phyloP scores from a whole-genome alignment of 92 coral and sea anemone species.

The Epizoanthus illoricatus region DNA sequence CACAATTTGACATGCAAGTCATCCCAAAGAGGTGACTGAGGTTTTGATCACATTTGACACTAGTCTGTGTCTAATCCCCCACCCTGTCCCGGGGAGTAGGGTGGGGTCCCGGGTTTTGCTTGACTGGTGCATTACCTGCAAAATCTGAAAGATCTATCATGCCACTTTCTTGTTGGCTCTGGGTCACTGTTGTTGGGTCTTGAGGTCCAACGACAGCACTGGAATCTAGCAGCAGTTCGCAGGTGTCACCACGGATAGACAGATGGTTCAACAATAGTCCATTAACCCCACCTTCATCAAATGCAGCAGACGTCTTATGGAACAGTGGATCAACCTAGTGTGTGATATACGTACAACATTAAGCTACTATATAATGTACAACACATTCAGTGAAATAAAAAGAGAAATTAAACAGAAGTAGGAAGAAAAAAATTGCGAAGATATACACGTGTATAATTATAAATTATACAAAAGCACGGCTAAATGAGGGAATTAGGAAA shows the following conservation, averaged over 20 bases:
- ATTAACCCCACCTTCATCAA: conserved; percentile 94
- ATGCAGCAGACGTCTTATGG: conserved; percentile 94
- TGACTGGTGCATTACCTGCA: conserved; percentile 53
- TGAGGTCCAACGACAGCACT: conserved; percentile 62
- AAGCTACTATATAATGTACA: background rate
- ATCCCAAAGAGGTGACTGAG: too few relatives aligned
- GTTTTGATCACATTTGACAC: too few relatives aligned
- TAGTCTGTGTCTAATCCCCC: too few relatives aligned
- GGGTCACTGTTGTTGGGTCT: conserved; percentile 47
- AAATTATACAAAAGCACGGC: too few relatives aligned
- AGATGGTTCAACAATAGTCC: conserved; percentile 83
- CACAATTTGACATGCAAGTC: too few relatives aligned
- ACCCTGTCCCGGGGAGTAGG: too few relatives aligned
- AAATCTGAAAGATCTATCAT: conserved; percentile 84
- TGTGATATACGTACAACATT: background rate
- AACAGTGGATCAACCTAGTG: conserved; percentile 89
- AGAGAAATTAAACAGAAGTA: too few relatives aligned
- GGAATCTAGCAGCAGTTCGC: conserved; percentile 90
- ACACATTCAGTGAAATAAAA: background rate
- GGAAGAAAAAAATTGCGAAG: too few relatives aligned
- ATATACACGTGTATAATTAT: too few relatives aligned
- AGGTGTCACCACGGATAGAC: conserved; percentile 78
- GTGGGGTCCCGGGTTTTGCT: too few relatives aligned
- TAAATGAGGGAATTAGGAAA: too few relatives aligned
- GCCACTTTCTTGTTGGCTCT: conserved; percentile 57